phyloP scores from a whole-genome alignment of 2,888 invertebrate species.

The Pycnomerus fuliginosus region DNA sequence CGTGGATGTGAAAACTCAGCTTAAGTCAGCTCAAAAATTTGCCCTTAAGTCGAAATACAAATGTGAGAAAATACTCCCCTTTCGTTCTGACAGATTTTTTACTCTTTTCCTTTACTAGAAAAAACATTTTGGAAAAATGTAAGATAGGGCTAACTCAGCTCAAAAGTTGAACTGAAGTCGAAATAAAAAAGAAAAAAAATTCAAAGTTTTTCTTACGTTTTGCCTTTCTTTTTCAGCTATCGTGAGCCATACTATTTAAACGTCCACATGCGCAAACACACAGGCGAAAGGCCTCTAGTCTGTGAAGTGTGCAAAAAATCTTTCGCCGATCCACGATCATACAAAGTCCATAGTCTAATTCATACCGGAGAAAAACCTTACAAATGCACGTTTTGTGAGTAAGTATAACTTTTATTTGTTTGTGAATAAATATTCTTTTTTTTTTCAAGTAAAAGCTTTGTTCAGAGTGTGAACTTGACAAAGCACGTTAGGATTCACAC shows the following conservation, averaged over 20 bases:
- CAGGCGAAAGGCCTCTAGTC: slow-evolving; percentile 42
- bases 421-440: slow-evolving; percentile 1
- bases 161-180: no score
- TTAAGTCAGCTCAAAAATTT: no score
- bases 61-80: no score
- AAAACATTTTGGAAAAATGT: no score
- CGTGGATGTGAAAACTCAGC: no score
- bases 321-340: slow-evolving; percentile 43
- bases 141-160: no score
- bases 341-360: slow-evolving; percentile 39
- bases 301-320: slow-evolving; percentile 40
- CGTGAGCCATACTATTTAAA: slow-evolving; percentile 43
- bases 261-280: slow-evolving; percentile 43
- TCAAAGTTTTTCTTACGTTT: background rate
- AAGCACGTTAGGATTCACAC: slow-evolving; percentile 43
- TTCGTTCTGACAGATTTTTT: no score
- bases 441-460: slow-evolving; percentile 34
- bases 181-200: no score
- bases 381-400: slow-evolving; percentile 41
- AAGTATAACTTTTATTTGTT: slow-evolving; percentile 11
- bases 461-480: slow-evolving; percentile 39
- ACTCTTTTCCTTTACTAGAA: no score
- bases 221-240: slow-evolving; percentile 32
- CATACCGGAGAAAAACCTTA: slow-evolving; percentile 41
- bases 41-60: no score